Evolutionary conservation across 2,888 invertebrate species (phyloP).

Genomic region (Pyralis farinalis): DNA sequence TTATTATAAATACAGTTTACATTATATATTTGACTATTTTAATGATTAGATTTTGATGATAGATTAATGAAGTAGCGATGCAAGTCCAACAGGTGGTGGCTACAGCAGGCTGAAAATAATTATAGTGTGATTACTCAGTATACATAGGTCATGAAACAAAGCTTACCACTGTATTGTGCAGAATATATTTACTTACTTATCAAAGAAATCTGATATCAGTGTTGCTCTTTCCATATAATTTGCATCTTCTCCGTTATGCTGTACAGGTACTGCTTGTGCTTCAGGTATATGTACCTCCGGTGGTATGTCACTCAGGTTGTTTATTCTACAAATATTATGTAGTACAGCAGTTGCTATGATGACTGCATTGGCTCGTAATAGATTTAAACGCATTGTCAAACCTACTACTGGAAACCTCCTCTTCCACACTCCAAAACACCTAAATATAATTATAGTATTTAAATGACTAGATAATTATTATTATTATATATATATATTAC

Average conservation of each 20-base stretch:
- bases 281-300: background rate
- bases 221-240: background rate
- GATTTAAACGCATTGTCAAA: slow-evolving; percentile 8
- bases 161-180: background rate
- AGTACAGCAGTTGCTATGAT: slow-evolving; percentile 4
- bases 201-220: background rate
- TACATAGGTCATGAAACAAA: background rate
- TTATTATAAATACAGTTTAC: too few species aligned
- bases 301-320: background rate
- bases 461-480: background rate
- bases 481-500: background rate
- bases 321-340: background rate
- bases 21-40: background rate
- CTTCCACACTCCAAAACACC: slow-evolving; percentile 13
- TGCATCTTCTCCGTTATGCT: background rate
- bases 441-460: slow-evolving; percentile 7
- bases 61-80: too few species aligned
- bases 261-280: background rate
- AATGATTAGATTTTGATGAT: background rate
- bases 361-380: slow-evolving; percentile 5
- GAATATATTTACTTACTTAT: background rate
- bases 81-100: background rate
- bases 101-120: background rate
- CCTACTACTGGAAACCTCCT: slow-evolving; percentile 14
- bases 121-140: background rate